Evolutionary conservation across 2,888 invertebrate species (phyloP), one percentile per base, ranked within the genome.

Genomic region (Callimorpha dominula): DNA sequence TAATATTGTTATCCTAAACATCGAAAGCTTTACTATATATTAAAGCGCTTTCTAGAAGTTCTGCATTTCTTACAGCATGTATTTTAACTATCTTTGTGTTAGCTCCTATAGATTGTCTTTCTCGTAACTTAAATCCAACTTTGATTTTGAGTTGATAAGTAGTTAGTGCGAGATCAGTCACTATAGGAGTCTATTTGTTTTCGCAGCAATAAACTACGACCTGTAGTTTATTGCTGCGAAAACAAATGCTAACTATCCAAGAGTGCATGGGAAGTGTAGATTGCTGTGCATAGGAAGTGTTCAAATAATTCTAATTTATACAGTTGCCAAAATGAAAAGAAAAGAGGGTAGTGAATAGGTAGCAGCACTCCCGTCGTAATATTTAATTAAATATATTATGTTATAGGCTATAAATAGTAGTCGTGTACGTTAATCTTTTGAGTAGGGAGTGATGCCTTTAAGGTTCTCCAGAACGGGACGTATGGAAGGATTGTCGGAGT

Each of bases 401-500:
- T 77, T 52, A 70, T 31, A 20, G 78, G 77, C 75, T 66, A 76
- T 77, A 77, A 79, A 73, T 79, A 75, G 69, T 73, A 20, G 54
- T 71, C 52, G 75, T 81, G 79, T 79, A 83, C 84, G 84, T 83
- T 81, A 75, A 82, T 73, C 65, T 70, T 73, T 71, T 68, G 71
- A 75, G 31, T 75, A 73, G 77, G 82, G 78, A 80, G 78, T 84
- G 76, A 65, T 80, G 82, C 77, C 77, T 60, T 60, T 71, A 68
- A 70, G 73, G 65, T 67, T 65, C 65, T 74, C 73, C 62, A 63
- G 70, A 63, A 50, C 68, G 70, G 62, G 64, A 67, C 67, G 78
- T 66, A 78, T 86, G 86, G 88, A 81, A 78, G 90, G 90, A 87
- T 87, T 90, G 89, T 88, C 88, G 85, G 85, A 80, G 87, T 85